These are phyloP conservation scores for Atherix ibis DNA, from an alignment of 2,888 invertebrate genomes.

Conservation along the genomic window DNA sequence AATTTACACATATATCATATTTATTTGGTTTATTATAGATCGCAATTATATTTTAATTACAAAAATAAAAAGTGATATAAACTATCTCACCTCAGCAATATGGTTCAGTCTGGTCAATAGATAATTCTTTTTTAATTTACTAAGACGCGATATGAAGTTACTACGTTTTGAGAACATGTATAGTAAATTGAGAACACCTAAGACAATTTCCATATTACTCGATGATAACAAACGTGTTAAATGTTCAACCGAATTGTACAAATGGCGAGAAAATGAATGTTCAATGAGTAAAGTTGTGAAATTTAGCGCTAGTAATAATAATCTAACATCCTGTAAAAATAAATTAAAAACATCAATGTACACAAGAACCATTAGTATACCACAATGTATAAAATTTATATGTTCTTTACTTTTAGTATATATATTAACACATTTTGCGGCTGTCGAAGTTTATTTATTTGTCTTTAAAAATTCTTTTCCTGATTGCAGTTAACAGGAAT, in stretches of 20 bases:
- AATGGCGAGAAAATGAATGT: constrained; percentile 71
- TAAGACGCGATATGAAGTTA: constrained; percentile 66
- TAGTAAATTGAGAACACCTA: constrained; percentile 66
- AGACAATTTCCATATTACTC: constrained; percentile 67
- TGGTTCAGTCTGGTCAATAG: constrained; percentile 56
- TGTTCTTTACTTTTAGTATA: no score
- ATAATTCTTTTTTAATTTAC: constrained; percentile 52
- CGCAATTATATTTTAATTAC: no score
- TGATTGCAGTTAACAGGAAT: no score
- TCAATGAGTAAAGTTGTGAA: constrained; percentile 73
- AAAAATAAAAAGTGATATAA: constrained; percentile 1
- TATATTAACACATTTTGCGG: no score
- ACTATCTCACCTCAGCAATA: constrained; percentile 54
- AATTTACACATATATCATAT: no score
- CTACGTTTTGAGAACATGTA: constrained; percentile 82
- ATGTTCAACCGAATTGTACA: constrained; percentile 80
- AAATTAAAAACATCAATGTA: constrained; percentile 5
- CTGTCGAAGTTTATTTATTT: no score
- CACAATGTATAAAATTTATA: no score
- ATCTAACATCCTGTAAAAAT: constrained; percentile 44
- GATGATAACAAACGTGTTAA: constrained; percentile 59
- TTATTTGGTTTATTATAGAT: no score
- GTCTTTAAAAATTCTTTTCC: no score
- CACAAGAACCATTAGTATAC: background rate
- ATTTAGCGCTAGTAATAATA: constrained; percentile 57